These are phyloP conservation scores for Tigriopus japonicus DNA, from an alignment of 1,140 invertebrate genomes.

Conservation along the genomic window DNA sequence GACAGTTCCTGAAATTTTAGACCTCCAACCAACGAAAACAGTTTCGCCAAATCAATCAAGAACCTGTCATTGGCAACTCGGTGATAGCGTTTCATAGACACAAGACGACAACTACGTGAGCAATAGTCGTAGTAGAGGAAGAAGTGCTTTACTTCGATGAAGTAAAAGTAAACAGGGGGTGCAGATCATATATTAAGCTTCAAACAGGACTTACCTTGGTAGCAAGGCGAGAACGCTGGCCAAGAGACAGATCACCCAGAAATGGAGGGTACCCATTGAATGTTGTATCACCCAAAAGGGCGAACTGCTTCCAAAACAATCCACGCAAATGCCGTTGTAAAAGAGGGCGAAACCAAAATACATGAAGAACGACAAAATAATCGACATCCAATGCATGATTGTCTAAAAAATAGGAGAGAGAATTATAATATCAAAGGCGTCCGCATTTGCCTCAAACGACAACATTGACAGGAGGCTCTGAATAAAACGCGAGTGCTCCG, in stretches of 20 bases:
- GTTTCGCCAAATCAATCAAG: too few relatives aligned
- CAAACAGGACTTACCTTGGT: constrained; percentile 44
- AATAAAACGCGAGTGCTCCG: not conserved
- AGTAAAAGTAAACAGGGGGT: too few relatives aligned
- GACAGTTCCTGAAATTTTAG: too few relatives aligned
- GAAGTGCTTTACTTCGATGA: too few relatives aligned
- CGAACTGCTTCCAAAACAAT: constrained; percentile 54
- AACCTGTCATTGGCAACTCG: too few relatives aligned
- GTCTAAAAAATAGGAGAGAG: constrained; percentile 46
- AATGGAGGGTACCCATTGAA: constrained; percentile 46
- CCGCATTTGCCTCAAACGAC: not conserved
- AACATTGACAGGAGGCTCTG: not conserved
- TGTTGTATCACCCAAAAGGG: constrained; percentile 70
- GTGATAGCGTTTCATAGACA: too few relatives aligned
- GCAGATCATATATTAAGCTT: not conserved
- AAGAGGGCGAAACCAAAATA: constrained; percentile 68
- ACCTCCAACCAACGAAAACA: too few relatives aligned
- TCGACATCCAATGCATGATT: constrained; percentile 54
- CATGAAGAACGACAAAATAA: constrained; percentile 50
- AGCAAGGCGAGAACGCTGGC: constrained; percentile 54
- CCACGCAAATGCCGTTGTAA: constrained; percentile 57
- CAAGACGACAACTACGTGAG: too few relatives aligned
- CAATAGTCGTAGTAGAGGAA: too few relatives aligned
- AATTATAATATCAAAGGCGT: constrained; percentile 15
- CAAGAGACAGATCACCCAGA: constrained; percentile 59